phyloP scores from a whole-genome alignment of 2,113 vertebrate species.

The Malurus alboscapulatus region DNA sequence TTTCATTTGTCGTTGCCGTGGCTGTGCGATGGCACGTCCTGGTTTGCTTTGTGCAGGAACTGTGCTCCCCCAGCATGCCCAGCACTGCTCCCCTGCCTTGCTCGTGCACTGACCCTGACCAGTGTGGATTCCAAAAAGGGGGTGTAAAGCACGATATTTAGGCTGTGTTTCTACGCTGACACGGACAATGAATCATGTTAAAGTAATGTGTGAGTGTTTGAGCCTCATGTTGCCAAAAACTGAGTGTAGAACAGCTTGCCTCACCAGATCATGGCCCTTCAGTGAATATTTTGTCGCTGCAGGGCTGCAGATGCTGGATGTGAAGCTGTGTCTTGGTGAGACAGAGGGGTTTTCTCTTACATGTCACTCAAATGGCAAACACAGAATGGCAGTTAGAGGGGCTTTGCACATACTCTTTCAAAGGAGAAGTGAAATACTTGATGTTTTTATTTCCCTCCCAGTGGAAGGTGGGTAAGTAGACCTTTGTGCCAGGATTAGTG shows the following conservation, averaged over 20 bases:
- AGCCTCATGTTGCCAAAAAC: background rate
- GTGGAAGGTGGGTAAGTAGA: conserved; percentile 54
- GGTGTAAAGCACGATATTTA: background rate
- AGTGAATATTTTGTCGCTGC: background rate
- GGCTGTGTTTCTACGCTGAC: background rate
- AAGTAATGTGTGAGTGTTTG: background rate
- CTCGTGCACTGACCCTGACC: background rate
- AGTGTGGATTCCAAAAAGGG: background rate
- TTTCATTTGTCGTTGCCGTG: background rate
- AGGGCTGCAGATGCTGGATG: background rate
- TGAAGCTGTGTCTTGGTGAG: background rate
- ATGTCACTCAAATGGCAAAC: background rate
- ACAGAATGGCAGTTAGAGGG: background rate
- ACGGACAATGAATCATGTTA: rapidly evolving
- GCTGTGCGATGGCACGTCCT: background rate
- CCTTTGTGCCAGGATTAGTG: conserved; percentile 60
- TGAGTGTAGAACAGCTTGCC: background rate
- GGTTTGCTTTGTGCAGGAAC: background rate
- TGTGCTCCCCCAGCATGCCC: background rate
- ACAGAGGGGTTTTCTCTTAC: background rate
- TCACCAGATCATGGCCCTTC: background rate
- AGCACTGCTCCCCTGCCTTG: background rate
- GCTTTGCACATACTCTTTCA: background rate
- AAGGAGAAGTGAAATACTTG: background rate
- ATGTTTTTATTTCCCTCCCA: background rate